Percentiles rank a stretch among this genome's conserved stretches.
phyloP scores from a whole-genome alignment of 2,113 vertebrate genomes.

The Tringa solitaria region DNA sequence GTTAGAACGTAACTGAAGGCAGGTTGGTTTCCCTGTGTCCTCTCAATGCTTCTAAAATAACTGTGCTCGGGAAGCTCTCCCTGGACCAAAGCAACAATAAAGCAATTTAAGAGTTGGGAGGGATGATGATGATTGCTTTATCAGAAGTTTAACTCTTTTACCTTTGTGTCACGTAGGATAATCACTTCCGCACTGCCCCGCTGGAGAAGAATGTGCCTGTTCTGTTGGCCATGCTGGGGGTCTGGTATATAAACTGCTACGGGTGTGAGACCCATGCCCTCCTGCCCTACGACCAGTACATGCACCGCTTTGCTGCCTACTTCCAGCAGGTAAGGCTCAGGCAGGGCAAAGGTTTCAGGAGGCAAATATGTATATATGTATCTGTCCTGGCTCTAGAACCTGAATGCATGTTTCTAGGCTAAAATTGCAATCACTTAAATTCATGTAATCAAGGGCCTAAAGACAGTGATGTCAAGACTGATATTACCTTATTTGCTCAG shows the following conservation, averaged over 20 bases:
- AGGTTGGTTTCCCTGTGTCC: neutral
- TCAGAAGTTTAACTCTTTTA: neutral
- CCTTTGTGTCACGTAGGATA: constrained; percentile 76
- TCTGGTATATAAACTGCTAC: constrained; percentile 98
- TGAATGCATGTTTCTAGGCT: neutral
- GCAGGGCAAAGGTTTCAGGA: neutral
- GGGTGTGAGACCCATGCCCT: constrained; percentile 91
- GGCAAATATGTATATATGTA: fast-evolving
- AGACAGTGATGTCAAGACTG: neutral
- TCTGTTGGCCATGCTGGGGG: constrained; percentile 88
- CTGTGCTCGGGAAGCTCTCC: neutral
- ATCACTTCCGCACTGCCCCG: constrained; percentile 87
- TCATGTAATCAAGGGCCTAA: neutral
- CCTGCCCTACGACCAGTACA: constrained; percentile 97
- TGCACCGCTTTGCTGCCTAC: constrained; percentile 97
- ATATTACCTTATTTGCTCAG: neutral
- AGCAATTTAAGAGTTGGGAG: neutral
- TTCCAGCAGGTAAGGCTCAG: constrained; percentile 90
- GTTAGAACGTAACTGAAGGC: neutral
- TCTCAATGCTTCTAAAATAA: neutral
- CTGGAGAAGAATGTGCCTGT: constrained; percentile 90
- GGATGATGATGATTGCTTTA: neutral
- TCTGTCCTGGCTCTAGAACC: neutral
- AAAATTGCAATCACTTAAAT: neutral
- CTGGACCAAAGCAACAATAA: neutral